These are phyloP conservation scores for Zele albiditarsus DNA, from an alignment of 2,888 invertebrate species.

Conservation along the genomic window DNA sequence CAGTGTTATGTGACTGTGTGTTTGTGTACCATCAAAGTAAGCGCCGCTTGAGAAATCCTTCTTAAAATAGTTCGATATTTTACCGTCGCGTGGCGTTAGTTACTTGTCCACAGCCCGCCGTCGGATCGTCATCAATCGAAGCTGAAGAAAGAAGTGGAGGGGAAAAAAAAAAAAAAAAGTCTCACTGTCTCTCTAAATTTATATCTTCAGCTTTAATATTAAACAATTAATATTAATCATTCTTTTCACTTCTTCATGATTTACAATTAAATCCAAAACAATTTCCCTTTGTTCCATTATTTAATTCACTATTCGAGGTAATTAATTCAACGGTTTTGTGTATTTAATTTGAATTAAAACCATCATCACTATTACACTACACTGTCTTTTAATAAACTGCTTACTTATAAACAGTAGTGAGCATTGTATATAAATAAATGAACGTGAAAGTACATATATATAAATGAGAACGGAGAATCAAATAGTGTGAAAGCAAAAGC, in stretches of 20 bases:
- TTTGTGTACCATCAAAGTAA: slow-evolving; percentile 67
- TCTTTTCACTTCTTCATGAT: too few species aligned
- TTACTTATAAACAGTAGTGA: slow-evolving; percentile 23
- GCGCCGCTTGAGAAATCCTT: slow-evolving; percentile 44
- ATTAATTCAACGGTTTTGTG: too few species aligned
- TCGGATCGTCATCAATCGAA: slow-evolving; percentile 39
- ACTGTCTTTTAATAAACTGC: neutral
- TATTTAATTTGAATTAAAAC: neutral
- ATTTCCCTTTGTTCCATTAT: too few species aligned
- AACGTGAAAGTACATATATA: neutral
- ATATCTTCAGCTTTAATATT: neutral
- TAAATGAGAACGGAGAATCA: neutral
- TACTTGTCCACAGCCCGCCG: slow-evolving; percentile 37
- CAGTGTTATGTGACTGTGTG: neutral
- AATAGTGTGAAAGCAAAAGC: neutral
- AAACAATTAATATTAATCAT: neutral
- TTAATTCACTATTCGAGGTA: too few species aligned
- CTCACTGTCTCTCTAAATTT: neutral
- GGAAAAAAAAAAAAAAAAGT: neutral
- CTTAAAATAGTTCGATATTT: slow-evolving; percentile 63
- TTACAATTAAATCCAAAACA: neutral
- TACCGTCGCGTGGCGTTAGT: slow-evolving; percentile 67
- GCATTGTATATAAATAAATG: slow-evolving; percentile 15
- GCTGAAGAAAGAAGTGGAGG: neutral
- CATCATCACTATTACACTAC: neutral